A percentile compares a stretch with the other conserved stretches of the same genome.
phyloP scores from a whole-genome alignment of 2,797 vertebrate species.

The Mareca strepera region DNA sequence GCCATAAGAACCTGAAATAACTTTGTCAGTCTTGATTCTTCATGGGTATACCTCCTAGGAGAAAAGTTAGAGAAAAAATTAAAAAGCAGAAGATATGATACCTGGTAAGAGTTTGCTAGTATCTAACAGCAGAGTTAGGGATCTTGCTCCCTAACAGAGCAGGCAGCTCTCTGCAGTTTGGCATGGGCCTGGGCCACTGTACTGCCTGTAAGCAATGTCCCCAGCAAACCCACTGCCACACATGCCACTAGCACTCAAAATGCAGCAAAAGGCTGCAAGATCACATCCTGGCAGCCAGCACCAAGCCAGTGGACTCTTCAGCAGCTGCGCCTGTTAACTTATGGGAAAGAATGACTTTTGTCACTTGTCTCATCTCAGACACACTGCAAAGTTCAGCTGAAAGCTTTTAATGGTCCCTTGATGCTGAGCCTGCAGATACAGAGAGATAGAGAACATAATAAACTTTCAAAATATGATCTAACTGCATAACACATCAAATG shows the following conservation, averaged over 20 bases:
- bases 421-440: conserved; percentile 62
- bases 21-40: not conserved
- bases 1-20: not conserved
- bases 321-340: not conserved
- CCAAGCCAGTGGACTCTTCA: not conserved
- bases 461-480: conserved; percentile 68
- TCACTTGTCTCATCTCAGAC: conserved; percentile 48
- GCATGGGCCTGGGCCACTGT: rapidly evolving
- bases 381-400: conserved; percentile 14
- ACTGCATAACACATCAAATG: conserved; percentile 30
- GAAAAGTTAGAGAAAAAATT: not conserved
- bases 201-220: not conserved
- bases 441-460: conserved; percentile 41
- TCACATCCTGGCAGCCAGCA: not conserved
- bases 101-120: not conserved
- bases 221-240: not conserved
- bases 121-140: not conserved
- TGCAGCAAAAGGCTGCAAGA: not conserved
- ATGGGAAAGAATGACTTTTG: conserved; percentile 27
- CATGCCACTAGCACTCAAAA: not conserved
- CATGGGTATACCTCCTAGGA: not conserved
- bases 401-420: conserved; percentile 54
- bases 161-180: not conserved
- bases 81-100: not conserved
- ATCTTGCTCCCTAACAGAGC: rapidly evolving